Evolutionary conservation across 2,888 invertebrate genomes (phyloP).

Genomic region (Scaeva pyrastri): DNA sequence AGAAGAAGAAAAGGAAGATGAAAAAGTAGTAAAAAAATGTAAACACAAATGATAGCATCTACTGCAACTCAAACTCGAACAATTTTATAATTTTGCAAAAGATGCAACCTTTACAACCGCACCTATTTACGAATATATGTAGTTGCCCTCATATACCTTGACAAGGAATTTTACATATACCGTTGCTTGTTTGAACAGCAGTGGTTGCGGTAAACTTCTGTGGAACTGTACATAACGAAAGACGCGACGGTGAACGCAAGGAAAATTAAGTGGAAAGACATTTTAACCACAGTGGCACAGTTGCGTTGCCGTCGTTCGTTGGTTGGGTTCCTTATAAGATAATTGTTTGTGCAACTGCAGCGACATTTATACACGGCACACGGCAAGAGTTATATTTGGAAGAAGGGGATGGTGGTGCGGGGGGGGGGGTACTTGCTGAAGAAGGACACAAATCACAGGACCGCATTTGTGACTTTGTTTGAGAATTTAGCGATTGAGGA

Average conservation of each 20-base stretch:
- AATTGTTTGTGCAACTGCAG: slow-evolving; percentile 40
- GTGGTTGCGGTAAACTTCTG: slow-evolving; percentile 62
- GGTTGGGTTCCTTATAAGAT: background rate
- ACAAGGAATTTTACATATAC: too few relatives aligned
- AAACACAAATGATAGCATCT: slow-evolving; percentile 11
- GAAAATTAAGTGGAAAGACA: slow-evolving; percentile 74
- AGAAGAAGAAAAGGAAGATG: too few relatives aligned
- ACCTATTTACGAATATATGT: background rate
- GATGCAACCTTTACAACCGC: slow-evolving; percentile 1
- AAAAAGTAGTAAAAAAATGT: background rate
- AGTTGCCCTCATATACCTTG: too few relatives aligned
- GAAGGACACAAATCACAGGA: background rate
- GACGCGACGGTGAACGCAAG: too few relatives aligned
- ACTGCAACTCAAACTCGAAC: background rate
- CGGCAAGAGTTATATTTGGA: too few relatives aligned
- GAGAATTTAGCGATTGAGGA: background rate
- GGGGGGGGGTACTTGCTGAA: background rate
- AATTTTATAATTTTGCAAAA: slow-evolving; percentile 1
- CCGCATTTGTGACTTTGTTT: background rate
- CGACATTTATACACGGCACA: background rate
- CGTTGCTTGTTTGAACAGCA: slow-evolving; percentile 51
- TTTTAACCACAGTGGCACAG: slow-evolving; percentile 63
- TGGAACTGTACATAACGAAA: slow-evolving; percentile 40
- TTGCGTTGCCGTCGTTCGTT: slow-evolving; percentile 1
- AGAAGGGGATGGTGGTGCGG: background rate